These are phyloP conservation scores for Rhimphoctona megacephalus DNA, from an alignment of 2,888 invertebrate genomes.

Conservation along the genomic window DNA sequence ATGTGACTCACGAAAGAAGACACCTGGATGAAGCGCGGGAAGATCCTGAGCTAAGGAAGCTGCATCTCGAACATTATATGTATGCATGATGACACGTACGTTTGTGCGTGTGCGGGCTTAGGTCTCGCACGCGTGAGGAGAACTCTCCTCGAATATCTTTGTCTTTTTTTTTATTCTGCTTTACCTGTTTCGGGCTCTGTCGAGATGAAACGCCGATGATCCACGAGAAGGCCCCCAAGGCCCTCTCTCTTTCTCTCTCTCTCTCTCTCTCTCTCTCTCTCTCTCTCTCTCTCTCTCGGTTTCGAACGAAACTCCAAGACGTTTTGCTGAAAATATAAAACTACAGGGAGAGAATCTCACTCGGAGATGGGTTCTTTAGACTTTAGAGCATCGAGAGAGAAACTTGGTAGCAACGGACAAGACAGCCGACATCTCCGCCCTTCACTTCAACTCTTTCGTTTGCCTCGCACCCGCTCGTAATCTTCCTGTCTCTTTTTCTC, in stretches of 20 bases:
- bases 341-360: constrained; percentile 72
- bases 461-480: constrained; percentile 37
- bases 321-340: constrained; percentile 76
- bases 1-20: constrained; percentile 30
- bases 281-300: neutral
- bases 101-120: constrained; percentile 58
- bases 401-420: constrained; percentile 82
- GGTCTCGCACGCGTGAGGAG: constrained; percentile 66
- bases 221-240: constrained; percentile 67
- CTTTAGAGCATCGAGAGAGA: constrained; percentile 76
- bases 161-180: constrained; percentile 42
- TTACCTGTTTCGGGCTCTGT: constrained; percentile 49
- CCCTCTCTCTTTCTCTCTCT: constrained; percentile 11
- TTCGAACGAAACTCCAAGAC: constrained; percentile 42
- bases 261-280: constrained; percentile 14
- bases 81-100: constrained; percentile 41
- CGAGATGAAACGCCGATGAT: constrained; percentile 74
- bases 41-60: constrained; percentile 49
- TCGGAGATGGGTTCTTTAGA: constrained; percentile 80
- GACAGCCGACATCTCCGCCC: constrained; percentile 82
- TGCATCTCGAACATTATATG: constrained; percentile 47
- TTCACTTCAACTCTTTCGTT: constrained; percentile 64
- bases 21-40: constrained; percentile 61
- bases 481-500: constrained; percentile 39
- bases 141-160: constrained; percentile 37